Evolutionary conservation across 2,113 vertebrate species (phyloP), one percentile per base, ranked within the genome.

Genomic region (Callipepla squamata): DNA sequence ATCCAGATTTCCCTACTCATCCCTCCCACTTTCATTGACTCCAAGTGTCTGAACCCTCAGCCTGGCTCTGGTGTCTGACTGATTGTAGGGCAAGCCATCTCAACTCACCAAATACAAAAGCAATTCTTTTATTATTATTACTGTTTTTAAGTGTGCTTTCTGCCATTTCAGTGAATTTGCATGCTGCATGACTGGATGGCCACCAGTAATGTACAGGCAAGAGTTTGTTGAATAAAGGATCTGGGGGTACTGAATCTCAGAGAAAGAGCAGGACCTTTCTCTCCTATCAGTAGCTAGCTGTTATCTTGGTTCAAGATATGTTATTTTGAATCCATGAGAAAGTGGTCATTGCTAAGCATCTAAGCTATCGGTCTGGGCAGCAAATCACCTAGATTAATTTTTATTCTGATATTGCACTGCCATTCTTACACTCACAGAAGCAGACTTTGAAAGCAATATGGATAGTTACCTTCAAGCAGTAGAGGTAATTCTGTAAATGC

Each of bases 381-480:
- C 6, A 87, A 94, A 95, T 95, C 62, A 87, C 72, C 42, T 85
- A 58, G 87, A 80, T 94, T 85, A 96, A 91, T 96, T 75, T 94
- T 91, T 87, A 80, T 91, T 85, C 55, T 90, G 70, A 47, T 85
- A 45, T 50, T 76, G 15, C 70, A 66, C 40, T 66, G 75, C 48
- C 59, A 80, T 90, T 82, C 80, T 79, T 82, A 32, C 19, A 69
- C 42, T 82, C 36, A 65, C 0, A 76, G 58, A 91, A 85, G 68
- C 70, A 66, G 72, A 48, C 59, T 80, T 73, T 44, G 58, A 89
- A 92, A 93, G n/a, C 55, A 85, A 34, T 82, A 67, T 58, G 67
- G 67, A 58, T 74, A 87, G 75, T 66, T 93, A 89, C 65, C 59
- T 94, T 89, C 67, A 69, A 87, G 61, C 19, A 67, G 38, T 6